These are phyloP conservation scores for Tiliacea aurago DNA, from an alignment of 2,888 invertebrate species.

Conservation along the genomic window DNA sequence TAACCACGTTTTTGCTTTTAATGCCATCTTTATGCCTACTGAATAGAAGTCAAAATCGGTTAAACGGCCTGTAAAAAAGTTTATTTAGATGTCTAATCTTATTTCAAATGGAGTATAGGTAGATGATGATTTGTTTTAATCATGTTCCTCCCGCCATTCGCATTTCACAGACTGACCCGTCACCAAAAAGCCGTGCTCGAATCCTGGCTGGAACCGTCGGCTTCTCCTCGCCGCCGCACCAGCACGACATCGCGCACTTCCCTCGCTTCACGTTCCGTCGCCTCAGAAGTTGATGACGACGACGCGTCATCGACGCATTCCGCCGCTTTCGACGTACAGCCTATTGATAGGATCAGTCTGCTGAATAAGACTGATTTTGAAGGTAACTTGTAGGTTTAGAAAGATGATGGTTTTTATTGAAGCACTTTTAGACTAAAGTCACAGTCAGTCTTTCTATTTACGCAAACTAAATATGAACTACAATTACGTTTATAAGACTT, in stretches of 20 bases:
- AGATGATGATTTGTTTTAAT: too few relatives aligned
- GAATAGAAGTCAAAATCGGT: too few relatives aligned
- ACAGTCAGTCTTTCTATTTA: too few relatives aligned
- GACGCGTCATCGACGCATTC: slow-evolving; percentile 65
- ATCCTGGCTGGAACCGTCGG: slow-evolving; percentile 70
- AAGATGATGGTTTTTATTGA: background rate
- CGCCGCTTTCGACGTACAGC: slow-evolving; percentile 76
- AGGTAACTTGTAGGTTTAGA: slow-evolving; percentile 73
- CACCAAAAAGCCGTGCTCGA: slow-evolving; percentile 85
- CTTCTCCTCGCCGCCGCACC: slow-evolving; percentile 48
- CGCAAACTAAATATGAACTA: too few relatives aligned
- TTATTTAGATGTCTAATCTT: too few relatives aligned
- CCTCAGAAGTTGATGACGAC: slow-evolving; percentile 66
- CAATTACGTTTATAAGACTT: too few relatives aligned
- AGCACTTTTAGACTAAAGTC: background rate
- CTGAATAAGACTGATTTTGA: slow-evolving; percentile 87
- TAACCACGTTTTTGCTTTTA: too few relatives aligned
- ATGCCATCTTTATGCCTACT: too few relatives aligned
- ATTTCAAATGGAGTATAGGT: too few relatives aligned
- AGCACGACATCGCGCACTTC: slow-evolving; percentile 59
- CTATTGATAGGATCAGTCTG: slow-evolving; percentile 85
- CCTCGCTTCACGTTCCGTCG: slow-evolving; percentile 49
- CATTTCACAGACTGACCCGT: slow-evolving; percentile 82
- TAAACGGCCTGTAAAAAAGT: too few relatives aligned
- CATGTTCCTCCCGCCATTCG: too few relatives aligned